Evolutionary conservation across 2,797 vertebrate genomes (phyloP).

Genomic region (Gouania willdenowi): DNA sequence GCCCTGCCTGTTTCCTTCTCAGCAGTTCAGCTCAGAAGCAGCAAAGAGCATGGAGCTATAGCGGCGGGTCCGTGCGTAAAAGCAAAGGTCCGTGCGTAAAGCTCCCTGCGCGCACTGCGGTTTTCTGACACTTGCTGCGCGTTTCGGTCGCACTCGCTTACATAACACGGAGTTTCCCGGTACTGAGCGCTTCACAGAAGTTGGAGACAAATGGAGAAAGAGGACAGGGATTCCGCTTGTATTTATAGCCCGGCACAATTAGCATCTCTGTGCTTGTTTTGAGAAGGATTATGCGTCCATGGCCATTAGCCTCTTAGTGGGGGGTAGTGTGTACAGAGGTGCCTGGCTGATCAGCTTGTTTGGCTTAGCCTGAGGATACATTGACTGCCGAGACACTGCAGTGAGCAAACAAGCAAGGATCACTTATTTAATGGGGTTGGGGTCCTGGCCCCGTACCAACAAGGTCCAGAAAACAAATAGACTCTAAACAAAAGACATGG

Average conservation of each 20-base stretch:
- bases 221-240: conserved; percentile 61
- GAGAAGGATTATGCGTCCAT: conserved; percentile 75
- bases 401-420: conserved; percentile 60
- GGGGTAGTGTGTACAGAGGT: conserved; percentile 70
- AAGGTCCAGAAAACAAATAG: not conserved
- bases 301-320: conserved; percentile 77
- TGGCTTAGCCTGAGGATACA: conserved; percentile 72
- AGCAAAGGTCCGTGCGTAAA: conserved; percentile 3
- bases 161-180: conserved; percentile 12
- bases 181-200: conserved; percentile 26
- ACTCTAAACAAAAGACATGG: no score
- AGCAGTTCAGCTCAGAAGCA: not conserved
- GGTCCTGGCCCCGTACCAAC: not conserved
- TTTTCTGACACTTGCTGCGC: conserved; percentile 8
- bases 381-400: conserved; percentile 52
- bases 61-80: conserved; percentile 26
- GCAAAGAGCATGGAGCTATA: conserved; percentile 2
- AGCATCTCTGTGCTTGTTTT: conserved; percentile 80
- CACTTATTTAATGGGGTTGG: conserved; percentile 47
- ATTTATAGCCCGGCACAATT: conserved; percentile 80
- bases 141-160: conserved; percentile 12
- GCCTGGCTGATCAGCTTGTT: conserved; percentile 79
- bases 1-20: not conserved
- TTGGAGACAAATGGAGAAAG: conserved; percentile 56
- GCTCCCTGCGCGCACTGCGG: not conserved